These are phyloP conservation scores for Eupithecia exiguata DNA, from an alignment of 2,888 invertebrate species.

Conservation along the genomic window DNA sequence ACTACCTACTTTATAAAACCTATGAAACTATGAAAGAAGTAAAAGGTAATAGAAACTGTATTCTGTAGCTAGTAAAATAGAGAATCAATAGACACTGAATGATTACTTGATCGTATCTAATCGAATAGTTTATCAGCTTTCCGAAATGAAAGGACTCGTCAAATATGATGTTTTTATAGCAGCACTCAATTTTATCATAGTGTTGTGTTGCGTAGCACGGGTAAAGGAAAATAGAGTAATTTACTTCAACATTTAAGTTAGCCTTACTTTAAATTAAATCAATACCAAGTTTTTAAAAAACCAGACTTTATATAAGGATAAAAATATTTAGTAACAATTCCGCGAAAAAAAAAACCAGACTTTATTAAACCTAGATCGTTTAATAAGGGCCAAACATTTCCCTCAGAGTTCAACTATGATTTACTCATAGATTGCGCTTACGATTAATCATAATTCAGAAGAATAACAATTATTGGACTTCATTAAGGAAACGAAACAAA, in stretches of 20 bases:
- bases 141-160: constrained; percentile 3
- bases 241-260: background rate
- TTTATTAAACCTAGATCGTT: too few species aligned
- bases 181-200: constrained; percentile 13
- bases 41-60: background rate
- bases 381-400: too few species aligned
- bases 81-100: constrained; percentile 9
- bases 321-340: too few species aligned
- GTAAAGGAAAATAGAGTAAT: background rate
- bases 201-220: constrained; percentile 6
- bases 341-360: too few species aligned
- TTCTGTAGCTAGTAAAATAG: background rate
- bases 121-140: constrained; percentile 20
- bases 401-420: too few species aligned
- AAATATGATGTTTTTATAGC: constrained; percentile 18
- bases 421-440: too few species aligned
- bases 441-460: too few species aligned
- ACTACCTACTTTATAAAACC: background rate
- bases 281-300: too few species aligned
- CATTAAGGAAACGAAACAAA: too few species aligned
- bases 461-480: too few species aligned
- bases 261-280: too few species aligned
- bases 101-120: constrained; percentile 10
- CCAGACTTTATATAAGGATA: too few species aligned
- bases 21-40: background rate